A percentile compares a stretch with the other conserved stretches of the same genome.
These are phyloP conservation scores for Actias luna DNA, from an alignment of 2,888 invertebrate species.

Conservation along the genomic window DNA sequence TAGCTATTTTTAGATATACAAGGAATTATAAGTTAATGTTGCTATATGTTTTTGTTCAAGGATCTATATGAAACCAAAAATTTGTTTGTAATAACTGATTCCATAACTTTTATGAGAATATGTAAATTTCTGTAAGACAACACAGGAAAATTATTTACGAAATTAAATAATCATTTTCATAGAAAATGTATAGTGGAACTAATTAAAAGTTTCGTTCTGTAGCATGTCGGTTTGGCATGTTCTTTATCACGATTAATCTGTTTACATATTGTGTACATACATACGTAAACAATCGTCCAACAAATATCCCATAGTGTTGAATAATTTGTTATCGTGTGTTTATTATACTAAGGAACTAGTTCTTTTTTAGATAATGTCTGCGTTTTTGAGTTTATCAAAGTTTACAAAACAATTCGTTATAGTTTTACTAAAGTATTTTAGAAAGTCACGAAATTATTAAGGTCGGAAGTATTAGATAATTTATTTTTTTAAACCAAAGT, in stretches of 20 bases:
- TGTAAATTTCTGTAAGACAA: not conserved
- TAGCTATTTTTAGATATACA: not conserved
- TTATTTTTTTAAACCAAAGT: too few species aligned
- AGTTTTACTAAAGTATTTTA: not conserved
- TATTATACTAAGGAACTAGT: conserved; percentile 8
- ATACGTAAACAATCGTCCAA: conserved; percentile 23
- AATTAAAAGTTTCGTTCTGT: conserved; percentile 24
- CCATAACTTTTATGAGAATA: not conserved
- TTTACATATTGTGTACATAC: conserved; percentile 22
- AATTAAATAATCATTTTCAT: not conserved
- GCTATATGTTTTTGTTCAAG: not conserved
- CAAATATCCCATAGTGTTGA: conserved; percentile 19
- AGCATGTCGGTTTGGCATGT: conserved; percentile 19
- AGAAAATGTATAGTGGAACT: conserved; percentile 17
- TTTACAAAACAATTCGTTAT: not conserved
- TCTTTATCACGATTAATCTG: conserved; percentile 28
- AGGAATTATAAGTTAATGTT: not conserved
- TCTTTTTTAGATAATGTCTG: conserved; percentile 9
- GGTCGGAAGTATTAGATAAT: too few species aligned
- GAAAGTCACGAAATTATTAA: too few species aligned
- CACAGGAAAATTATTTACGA: not conserved
- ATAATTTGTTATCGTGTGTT: conserved; percentile 16
- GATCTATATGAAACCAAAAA: not conserved
- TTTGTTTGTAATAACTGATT: not conserved
- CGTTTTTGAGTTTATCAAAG: not conserved